A percentile compares a stretch with the other conserved stretches of the same genome.
These are phyloP conservation scores for Muscicapa adusta DNA, from an alignment of 2,113 vertebrate species.

Conservation along the genomic window DNA sequence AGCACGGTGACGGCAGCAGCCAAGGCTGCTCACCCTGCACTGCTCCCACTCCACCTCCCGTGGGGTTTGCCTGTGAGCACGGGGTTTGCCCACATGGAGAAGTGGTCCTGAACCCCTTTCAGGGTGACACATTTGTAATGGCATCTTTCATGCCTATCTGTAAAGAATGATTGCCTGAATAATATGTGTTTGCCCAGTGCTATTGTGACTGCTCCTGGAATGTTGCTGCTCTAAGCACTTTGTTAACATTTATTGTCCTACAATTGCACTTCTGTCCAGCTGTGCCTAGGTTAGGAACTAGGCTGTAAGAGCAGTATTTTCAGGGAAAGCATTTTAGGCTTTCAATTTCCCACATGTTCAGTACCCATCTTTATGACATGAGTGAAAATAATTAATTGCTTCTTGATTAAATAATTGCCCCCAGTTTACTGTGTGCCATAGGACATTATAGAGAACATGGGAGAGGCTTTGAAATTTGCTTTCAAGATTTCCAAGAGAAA, in stretches of 20 bases:
- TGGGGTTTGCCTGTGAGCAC: accelerated
- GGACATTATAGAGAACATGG: background rate
- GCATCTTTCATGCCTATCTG: background rate
- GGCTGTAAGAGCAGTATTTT: background rate
- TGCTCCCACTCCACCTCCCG: accelerated
- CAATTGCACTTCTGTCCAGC: background rate
- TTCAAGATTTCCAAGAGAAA: background rate
- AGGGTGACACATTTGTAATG: accelerated
- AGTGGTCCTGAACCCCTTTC: accelerated
- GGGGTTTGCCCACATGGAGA: accelerated
- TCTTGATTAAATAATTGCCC: background rate
- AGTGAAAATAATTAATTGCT: slow-evolving; percentile 36
- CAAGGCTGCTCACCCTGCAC: background rate
- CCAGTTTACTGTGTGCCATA: background rate
- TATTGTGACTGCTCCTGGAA: background rate
- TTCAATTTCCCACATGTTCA: background rate
- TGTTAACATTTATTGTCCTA: background rate
- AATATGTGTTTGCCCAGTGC: background rate
- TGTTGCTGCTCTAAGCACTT: background rate
- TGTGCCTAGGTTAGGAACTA: background rate
- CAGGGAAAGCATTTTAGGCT: background rate
- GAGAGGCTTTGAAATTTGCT: slow-evolving; percentile 1
- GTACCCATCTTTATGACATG: background rate
- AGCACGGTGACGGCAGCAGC: background rate
- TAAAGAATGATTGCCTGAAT: background rate